Conservation (phyloP, 2,888 invertebrate species). For the Petrolisthes cinctipes region DNA sequence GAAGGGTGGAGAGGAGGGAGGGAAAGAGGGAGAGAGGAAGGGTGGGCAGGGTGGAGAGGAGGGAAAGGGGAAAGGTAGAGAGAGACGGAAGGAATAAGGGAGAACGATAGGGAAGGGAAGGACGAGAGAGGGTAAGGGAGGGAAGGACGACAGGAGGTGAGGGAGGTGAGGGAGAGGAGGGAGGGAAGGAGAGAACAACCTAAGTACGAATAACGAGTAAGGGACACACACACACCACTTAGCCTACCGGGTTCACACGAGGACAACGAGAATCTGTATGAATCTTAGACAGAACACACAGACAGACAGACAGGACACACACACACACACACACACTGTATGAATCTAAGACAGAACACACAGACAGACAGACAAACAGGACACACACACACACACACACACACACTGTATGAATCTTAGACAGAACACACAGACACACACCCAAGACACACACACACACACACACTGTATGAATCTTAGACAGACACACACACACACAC, state of each 20-base stretch:
- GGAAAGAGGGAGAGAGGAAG: background rate
- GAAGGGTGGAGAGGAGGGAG: background rate
- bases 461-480: too few relatives aligned
- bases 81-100: background rate
- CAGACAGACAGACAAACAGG: too few relatives aligned
- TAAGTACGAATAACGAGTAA: too few relatives aligned
- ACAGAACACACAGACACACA: constrained; percentile 6
- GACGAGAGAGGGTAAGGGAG: background rate
- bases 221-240: too few relatives aligned
- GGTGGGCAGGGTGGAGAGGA: background rate
- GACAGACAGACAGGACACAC: background rate
- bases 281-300: constrained; percentile 13
- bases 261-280: background rate
- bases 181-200: background rate
- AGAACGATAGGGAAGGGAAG: constrained; percentile 6
- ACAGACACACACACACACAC: too few relatives aligned
- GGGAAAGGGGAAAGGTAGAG: background rate
- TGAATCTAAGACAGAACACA: too few relatives aligned
- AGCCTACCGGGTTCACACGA: too few relatives aligned
- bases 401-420: constrained; percentile 12
- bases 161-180: constrained; percentile 18
- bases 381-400: background rate
- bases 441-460: background rate
- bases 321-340: too few relatives aligned
- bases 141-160: background rate